phyloP scores from a whole-genome alignment of 2,113 vertebrate species.

The Hepsetus odoe region DNA sequence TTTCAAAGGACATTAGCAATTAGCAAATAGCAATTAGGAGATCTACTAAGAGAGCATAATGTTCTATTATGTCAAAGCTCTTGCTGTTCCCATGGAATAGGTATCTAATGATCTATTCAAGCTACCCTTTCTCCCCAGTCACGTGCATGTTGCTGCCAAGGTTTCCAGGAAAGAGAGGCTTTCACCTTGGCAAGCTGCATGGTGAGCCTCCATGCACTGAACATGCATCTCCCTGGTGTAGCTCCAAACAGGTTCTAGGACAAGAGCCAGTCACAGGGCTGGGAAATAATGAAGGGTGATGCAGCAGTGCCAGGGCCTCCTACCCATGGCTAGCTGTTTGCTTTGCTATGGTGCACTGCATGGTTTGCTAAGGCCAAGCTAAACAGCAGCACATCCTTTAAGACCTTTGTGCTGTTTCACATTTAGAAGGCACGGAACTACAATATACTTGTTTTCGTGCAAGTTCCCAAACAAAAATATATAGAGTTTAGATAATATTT shows the following conservation, averaged over 20 bases:
- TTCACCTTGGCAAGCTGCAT: constrained; percentile 71
- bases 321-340: constrained; percentile 65
- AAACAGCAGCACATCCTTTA: constrained; percentile 58
- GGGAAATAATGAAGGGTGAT: constrained; percentile 19
- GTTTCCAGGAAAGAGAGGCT: constrained; percentile 41
- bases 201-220: constrained; percentile 64
- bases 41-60: background rate
- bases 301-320: constrained; percentile 57
- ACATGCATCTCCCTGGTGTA: constrained; percentile 64
- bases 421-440: background rate
- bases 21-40: background rate
- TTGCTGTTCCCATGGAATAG: background rate
- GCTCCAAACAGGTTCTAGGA: constrained; percentile 69
- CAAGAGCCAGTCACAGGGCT: constrained; percentile 59
- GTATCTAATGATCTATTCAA: constrained; percentile 61
- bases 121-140: constrained; percentile 69
- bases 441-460: background rate
- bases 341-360: constrained; percentile 43
- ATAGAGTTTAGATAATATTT: background rate
- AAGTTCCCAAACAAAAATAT: background rate
- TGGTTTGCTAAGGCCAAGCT: constrained; percentile 53
- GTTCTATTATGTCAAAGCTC: background rate
- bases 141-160: constrained; percentile 62
- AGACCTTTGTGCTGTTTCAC: background rate
- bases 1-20: background rate